Evolutionary conservation across 2,113 vertebrate species (phyloP), one percentile per base, ranked within the genome.

Genomic region (Kryptolebias marmoratus): DNA sequence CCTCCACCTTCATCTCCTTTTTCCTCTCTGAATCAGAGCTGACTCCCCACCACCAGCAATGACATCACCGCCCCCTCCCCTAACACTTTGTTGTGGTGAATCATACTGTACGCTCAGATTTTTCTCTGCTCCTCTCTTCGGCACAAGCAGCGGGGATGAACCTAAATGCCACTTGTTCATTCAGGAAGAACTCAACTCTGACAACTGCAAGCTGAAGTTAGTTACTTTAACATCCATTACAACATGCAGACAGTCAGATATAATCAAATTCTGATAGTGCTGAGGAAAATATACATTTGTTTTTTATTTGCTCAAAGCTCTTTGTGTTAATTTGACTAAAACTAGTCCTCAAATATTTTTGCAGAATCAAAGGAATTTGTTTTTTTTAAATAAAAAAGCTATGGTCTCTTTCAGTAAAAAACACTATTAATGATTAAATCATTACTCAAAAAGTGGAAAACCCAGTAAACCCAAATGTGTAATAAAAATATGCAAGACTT

Each of bases 41-140:
- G 83, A 90, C 87, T 88, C 88, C 85, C 83, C 75, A 73, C 77
- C 82, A 83, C 73, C 84, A 74, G 64, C 79, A 44, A 85, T 91
- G 90, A 90, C 88, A 89, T 89, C 91, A 91, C 64, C 68, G 73
- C 77, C 87, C 88, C 84, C 87, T 82, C 79, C 77, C 47, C 85
- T 62, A 63, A 71, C 79, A 79, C 90, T 86, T 81, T 90, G 82
- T 91, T 90, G 88, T 84, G 88, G 88, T 92, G 90, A 92, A 86
- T 92, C 90, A 92, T 82, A 89, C 91, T 85, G 88, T 88, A 91
- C 64, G 82, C 77, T 71, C 75, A 87, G 79, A 86, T 77, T 81
- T 16, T 76, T 78, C 74, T 77, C 48, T 5, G n/a, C 71, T 80
- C 48, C 55, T 65, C 39, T 80, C 80, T 79, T 63, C 74, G 66